These are phyloP conservation scores for Channa maculata DNA, from an alignment of 2,113 vertebrate genomes.

Conservation along the genomic window DNA sequence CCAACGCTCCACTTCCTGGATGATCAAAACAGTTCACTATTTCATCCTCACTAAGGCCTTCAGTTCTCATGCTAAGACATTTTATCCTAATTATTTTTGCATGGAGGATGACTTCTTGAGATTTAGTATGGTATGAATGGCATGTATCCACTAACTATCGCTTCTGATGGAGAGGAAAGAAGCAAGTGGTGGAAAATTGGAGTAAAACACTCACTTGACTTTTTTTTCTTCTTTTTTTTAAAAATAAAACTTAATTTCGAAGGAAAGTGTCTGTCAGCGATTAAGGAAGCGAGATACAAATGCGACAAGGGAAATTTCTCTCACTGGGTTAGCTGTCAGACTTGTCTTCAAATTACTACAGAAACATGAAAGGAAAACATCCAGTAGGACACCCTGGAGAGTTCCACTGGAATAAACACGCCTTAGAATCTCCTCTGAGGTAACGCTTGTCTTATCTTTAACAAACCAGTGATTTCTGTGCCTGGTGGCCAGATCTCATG, in stretches of 20 bases:
- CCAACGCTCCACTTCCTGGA: slow-evolving; percentile 41
- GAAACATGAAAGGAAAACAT: slow-evolving; percentile 38
- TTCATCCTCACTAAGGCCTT: slow-evolving; percentile 23
- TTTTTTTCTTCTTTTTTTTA: neutral
- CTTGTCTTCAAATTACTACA: slow-evolving; percentile 39
- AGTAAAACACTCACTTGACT: slow-evolving; percentile 3
- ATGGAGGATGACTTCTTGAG: slow-evolving; percentile 20
- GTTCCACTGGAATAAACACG: slow-evolving; percentile 46
- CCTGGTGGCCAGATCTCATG: slow-evolving; percentile 11
- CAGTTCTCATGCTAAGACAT: slow-evolving; percentile 12
- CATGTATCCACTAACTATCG: slow-evolving; percentile 18
- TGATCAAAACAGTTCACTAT: slow-evolving; percentile 31
- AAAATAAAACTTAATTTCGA: slow-evolving; percentile 13
- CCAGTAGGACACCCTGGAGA: slow-evolving; percentile 13
- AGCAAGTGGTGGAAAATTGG: slow-evolving; percentile 5
- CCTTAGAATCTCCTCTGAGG: slow-evolving; percentile 12
- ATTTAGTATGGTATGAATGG: slow-evolving; percentile 33
- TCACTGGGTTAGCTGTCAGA: slow-evolving; percentile 59
- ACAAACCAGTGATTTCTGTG: slow-evolving; percentile 53
- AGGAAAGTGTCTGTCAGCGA: slow-evolving; percentile 47
- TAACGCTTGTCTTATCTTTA: slow-evolving; percentile 41
- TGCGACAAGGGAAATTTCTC: slow-evolving; percentile 30
- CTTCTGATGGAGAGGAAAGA: slow-evolving; percentile 17
- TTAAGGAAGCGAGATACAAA: slow-evolving; percentile 35
- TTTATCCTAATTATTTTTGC: slow-evolving; percentile 34